Evolutionary conservation across 1,140 invertebrate genomes (phyloP), one percentile per base, ranked within the genome.

Genomic region (Rhopalosiphum maidis): DNA sequence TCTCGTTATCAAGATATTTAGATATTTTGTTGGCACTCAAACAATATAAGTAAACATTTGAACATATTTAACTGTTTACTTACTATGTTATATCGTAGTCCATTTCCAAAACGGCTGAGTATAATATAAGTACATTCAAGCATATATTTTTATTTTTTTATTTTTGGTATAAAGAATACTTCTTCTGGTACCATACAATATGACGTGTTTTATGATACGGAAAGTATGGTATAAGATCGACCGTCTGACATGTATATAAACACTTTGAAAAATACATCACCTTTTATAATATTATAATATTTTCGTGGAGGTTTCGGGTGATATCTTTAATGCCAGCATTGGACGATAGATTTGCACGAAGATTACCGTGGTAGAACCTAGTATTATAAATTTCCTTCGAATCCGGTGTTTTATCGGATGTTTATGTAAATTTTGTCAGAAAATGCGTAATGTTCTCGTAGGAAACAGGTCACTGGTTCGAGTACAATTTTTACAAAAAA

Each of bases 251-350:
- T 30, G 15, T 77, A 77, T 77, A 77, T 77, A n/a, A 77, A 21
- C 60, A n/a, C n/a, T 18, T n/a, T 77, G n/a, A 77, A 77, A 77
- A 77, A 77, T 77, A 77, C n/a, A n/a, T n/a, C 60, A 77, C n/a
- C 30, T n/a, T 77, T 77, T 77, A n/a, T 77, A 77, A 77, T 77
- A 77, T 68, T 77, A n/a, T 77, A 77, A 77, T 77, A 77, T 77
- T 77, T 77, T n/a, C 1, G 60, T 77, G n/a, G 21, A n/a, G 60
- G 30, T 77, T n/a, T 77, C 30, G 30, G 23, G 30, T 77, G n/a
- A 77, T 77, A 77, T 77, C n/a, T 77, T 77, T 77, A 77, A 77
- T n/a, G 15, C n/a, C 60, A n/a, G 30, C 60, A 77, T 77, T n/a
- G 60, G 60, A 77, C 60, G 60, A 77, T 77, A 77, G 60, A 77